Percentiles rank a stretch among this genome's conserved stretches.
phyloP scores from a whole-genome alignment of 2,113 vertebrate genomes.

The Anarhynchus alexandrinus region DNA sequence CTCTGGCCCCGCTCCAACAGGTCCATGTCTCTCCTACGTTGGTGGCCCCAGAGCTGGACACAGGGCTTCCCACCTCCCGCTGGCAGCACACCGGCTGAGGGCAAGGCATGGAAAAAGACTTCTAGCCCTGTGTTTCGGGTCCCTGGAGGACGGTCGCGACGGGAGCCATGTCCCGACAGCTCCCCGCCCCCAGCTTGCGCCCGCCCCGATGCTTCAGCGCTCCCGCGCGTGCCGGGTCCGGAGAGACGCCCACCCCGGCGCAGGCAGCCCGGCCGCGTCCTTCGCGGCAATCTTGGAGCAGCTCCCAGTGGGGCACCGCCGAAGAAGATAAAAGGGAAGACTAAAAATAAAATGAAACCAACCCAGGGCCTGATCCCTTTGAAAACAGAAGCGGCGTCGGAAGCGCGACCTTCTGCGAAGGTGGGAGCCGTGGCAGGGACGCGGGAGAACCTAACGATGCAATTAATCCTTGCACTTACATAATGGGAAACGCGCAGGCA shows the following conservation, averaged over 20 bases:
- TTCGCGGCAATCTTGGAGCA: slow-evolving; percentile 19
- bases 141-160: accelerated
- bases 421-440: background rate
- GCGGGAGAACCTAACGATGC: background rate
- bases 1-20: too few species aligned
- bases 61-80: background rate
- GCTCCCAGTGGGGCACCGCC: slow-evolving; percentile 59
- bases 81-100: background rate
- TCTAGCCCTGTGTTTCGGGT: accelerated
- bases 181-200: background rate
- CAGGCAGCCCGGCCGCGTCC: background rate
- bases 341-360: slow-evolving; percentile 51
- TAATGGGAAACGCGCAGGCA: background rate
- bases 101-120: accelerated
- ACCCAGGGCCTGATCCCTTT: slow-evolving; percentile 20
- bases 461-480: slow-evolving; percentile 25
- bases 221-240: background rate
- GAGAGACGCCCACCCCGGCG: background rate
- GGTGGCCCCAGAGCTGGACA: too few species aligned
- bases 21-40: too few species aligned
- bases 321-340: slow-evolving; percentile 22
- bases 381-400: background rate
- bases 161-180: background rate
- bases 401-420: background rate
- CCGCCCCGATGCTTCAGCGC: background rate